phyloP scores from a whole-genome alignment of 2,888 invertebrate species.

The Helicoverpa assulta region DNA sequence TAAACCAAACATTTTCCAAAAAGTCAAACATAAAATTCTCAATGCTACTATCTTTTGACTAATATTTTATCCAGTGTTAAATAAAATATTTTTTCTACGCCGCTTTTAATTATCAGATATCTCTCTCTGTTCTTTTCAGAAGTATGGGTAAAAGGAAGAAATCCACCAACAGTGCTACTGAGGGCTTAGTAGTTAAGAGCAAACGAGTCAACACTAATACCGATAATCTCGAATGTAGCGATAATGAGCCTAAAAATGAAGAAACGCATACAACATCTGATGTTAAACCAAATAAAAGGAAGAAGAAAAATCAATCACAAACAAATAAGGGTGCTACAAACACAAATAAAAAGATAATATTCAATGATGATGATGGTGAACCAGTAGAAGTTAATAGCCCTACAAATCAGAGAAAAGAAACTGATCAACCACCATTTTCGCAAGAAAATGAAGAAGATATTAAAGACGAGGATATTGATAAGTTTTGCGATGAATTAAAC shows the following conservation, averaged over 20 bases:
- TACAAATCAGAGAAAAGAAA: conserved; percentile 28
- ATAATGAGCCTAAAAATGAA: conserved; percentile 19
- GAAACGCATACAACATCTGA: conserved; percentile 14
- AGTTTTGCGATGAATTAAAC: conserved; percentile 82
- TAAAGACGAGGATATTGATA: conserved; percentile 85
- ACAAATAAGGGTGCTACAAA: conserved; percentile 13
- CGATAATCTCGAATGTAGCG: conserved; percentile 21
- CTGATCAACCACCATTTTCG: conserved; percentile 53
- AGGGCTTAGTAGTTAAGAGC: conserved; percentile 13
- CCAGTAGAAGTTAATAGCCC: conserved; percentile 52
- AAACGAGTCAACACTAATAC: conserved; percentile 41
- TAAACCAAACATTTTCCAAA: too few species aligned
- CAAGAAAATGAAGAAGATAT: conserved; percentile 76
- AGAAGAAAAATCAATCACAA: conserved; percentile 47
- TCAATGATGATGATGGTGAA: conserved; percentile 63
- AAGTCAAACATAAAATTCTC: neutral
- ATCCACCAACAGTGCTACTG: conserved; percentile 12
- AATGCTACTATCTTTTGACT: neutral
- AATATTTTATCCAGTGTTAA: neutral
- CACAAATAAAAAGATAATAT: conserved; percentile 66
- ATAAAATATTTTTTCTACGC: neutral
- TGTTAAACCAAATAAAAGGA: conserved; percentile 29
- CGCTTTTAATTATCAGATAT: neutral
- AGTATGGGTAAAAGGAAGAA: conserved; percentile 71
- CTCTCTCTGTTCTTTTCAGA: conserved; percentile 57